These are phyloP conservation scores for Caracal caracal DNA, from an alignment of 2,113 vertebrate species.

Conservation along the genomic window DNA sequence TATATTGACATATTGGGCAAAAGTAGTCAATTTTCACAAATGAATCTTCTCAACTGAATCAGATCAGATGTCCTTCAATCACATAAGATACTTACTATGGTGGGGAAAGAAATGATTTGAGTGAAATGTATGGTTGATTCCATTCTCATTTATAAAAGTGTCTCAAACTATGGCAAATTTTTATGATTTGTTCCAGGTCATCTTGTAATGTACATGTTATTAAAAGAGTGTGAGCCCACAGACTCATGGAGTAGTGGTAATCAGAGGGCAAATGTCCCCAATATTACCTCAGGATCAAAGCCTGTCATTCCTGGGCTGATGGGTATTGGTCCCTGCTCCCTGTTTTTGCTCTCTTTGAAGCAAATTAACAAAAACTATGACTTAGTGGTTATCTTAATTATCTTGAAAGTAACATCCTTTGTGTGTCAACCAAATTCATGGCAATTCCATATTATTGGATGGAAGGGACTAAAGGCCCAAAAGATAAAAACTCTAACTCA, in stretches of 20 bases:
- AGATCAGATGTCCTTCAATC: background rate
- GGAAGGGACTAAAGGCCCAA: background rate
- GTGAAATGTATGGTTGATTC: background rate
- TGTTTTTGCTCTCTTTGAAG: background rate
- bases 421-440: background rate
- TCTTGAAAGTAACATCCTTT: background rate
- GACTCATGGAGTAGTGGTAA: background rate
- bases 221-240: background rate
- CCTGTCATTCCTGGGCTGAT: background rate
- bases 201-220: background rate
- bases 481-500: background rate
- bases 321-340: background rate
- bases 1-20: background rate
- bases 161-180: background rate
- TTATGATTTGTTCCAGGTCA: background rate
- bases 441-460: background rate
- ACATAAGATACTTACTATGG: background rate
- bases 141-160: background rate
- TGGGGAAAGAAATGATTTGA: background rate
- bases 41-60: background rate
- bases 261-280: background rate
- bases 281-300: background rate
- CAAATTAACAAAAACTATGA: background rate
- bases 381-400: background rate
- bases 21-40: background rate